Percentiles rank a stretch among this genome's conserved stretches.
These are phyloP conservation scores for Phainopepla nitens DNA, from an alignment of 2,113 vertebrate species.

Conservation along the genomic window DNA sequence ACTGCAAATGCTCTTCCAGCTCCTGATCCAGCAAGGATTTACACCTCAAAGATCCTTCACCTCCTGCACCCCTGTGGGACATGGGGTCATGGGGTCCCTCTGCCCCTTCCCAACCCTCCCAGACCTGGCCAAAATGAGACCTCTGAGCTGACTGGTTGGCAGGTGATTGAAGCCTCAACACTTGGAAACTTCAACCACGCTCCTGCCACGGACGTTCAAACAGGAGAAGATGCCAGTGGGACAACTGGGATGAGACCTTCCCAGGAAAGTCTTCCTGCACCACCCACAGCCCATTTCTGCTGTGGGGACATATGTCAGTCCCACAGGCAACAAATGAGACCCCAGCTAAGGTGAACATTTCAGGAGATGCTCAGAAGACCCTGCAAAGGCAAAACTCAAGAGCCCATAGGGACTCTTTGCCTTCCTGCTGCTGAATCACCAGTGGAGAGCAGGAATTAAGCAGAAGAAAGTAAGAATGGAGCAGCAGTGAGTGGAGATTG, in stretches of 20 bases:
- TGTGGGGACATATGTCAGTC: not conserved
- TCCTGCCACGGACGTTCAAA: not conserved
- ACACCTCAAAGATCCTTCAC: not conserved
- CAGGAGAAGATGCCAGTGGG: not conserved
- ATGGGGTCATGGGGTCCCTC: not conserved
- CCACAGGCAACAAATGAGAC: not conserved
- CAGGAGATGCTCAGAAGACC: fast-evolving
- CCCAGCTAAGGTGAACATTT: not conserved
- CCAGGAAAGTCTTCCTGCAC: not conserved
- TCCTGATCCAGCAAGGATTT: not conserved
- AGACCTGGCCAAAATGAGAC: not conserved
- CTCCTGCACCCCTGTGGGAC: not conserved
- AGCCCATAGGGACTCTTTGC: not conserved
- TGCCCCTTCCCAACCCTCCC: not conserved
- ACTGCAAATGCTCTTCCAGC: not conserved
- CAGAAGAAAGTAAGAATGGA: not conserved
- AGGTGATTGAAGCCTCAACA: not conserved
- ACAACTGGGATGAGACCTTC: not conserved
- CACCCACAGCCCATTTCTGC: not conserved
- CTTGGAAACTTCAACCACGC: not conserved
- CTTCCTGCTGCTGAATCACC: not conserved
- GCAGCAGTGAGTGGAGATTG: not conserved
- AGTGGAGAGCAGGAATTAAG: not conserved
- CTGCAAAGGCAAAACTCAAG: not conserved
- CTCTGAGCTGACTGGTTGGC: not conserved